phyloP scores from a whole-genome alignment of 2,888 invertebrate species.

The Oscheius myriophilus region DNA sequence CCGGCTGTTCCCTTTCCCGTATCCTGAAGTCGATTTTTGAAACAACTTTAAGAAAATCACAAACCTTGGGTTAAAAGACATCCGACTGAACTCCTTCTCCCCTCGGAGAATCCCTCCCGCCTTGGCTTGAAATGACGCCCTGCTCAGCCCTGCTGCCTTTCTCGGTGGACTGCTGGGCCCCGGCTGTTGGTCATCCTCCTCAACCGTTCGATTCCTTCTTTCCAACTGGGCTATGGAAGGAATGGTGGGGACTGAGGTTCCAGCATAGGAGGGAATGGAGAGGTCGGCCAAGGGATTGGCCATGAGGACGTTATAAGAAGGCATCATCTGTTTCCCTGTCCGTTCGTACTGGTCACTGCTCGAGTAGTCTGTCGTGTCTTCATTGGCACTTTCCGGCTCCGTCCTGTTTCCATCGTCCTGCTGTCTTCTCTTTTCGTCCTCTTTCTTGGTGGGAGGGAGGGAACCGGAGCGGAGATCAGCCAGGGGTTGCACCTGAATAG shows the following conservation, averaged over 20 bases:
- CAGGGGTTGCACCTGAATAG: constrained; percentile 55
- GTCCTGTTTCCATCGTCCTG: constrained; percentile 55
- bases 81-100: constrained; percentile 63
- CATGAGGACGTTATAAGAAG: constrained; percentile 55
- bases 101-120: constrained; percentile 44
- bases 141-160: constrained; percentile 16
- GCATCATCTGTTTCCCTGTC: constrained; percentile 12
- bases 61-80: constrained; percentile 66
- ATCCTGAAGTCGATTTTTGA: constrained; percentile 2
- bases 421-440: constrained; percentile 30
- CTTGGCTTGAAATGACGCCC: constrained; percentile 8
- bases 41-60: not conserved
- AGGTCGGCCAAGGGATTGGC: constrained; percentile 58
- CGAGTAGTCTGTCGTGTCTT: constrained; percentile 69
- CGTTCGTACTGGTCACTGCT: constrained; percentile 62
- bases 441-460: constrained; percentile 54
- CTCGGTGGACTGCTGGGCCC: constrained; percentile 39
- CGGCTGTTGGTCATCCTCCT: constrained; percentile 42
- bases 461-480: constrained; percentile 66
- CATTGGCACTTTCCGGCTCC: constrained; percentile 66
- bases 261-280: constrained; percentile 41
- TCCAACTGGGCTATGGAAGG: constrained; percentile 16
- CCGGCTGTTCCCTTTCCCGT: constrained; percentile 33
- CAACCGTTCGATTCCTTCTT: constrained; percentile 1
- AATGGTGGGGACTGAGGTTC: constrained; percentile 27